Evolutionary conservation across 2,113 vertebrate genomes (phyloP).

Genomic region (Oxyura jamaicensis): DNA sequence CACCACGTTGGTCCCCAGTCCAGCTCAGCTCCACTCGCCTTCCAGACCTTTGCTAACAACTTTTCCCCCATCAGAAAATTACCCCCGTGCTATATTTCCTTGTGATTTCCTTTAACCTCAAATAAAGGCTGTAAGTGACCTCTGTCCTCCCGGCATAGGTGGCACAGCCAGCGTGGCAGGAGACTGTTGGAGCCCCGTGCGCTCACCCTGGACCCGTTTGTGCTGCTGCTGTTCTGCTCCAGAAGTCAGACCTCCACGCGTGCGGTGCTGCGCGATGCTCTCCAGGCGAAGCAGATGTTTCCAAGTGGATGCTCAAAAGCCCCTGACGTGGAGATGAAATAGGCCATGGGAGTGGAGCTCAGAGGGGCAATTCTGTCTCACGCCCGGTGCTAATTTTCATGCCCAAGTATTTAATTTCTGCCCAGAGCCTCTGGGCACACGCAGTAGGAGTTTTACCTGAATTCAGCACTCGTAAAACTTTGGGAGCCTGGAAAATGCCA

Average conservation of each 20-base stretch:
- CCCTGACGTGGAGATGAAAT: not conserved
- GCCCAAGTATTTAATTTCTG: not conserved
- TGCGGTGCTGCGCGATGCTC: not conserved
- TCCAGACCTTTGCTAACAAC: not conserved
- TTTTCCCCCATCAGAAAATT: not conserved
- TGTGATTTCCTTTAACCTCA: not conserved
- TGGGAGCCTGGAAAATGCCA: not conserved
- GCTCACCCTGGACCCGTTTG: not conserved
- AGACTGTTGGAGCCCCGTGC: not conserved
- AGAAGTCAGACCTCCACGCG: not conserved
- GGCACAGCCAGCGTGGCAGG: fast-evolving
- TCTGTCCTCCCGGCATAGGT: not conserved
- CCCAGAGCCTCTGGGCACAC: not conserved
- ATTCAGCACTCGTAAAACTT: not conserved
- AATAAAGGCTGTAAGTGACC: not conserved
- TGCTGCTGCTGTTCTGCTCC: not conserved
- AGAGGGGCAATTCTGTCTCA: not conserved
- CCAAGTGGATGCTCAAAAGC: not conserved
- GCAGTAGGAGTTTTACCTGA: not conserved
- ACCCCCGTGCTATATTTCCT: not conserved
- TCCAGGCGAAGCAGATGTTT: not conserved
- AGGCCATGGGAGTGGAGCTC: not conserved
- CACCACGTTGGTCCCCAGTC: not conserved
- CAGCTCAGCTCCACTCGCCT: not conserved
- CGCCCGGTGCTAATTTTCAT: not conserved